Evolutionary conservation across 1,140 invertebrate genomes (phyloP).

Genomic region (Caenorhabditis briggsae): DNA sequence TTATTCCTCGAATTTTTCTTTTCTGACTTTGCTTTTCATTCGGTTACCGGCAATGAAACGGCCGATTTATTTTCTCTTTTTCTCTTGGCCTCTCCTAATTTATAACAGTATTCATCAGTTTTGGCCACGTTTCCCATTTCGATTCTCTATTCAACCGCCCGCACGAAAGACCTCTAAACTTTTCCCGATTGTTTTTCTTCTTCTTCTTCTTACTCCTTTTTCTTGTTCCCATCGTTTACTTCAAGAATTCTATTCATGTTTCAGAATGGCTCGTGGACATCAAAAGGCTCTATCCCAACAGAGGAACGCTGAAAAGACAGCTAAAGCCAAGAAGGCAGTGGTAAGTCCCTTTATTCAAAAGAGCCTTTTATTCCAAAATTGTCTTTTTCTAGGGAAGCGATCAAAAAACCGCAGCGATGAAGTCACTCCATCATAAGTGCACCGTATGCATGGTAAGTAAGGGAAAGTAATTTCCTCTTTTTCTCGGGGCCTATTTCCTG

Average conservation of each 20-base stretch:
- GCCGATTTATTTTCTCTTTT: too few relatives aligned
- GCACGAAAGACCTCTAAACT: background rate
- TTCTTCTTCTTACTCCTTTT: background rate
- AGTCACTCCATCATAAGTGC: constrained; percentile 91
- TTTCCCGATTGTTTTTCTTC: background rate
- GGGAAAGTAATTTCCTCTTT: constrained; percentile 25
- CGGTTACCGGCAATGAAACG: too few relatives aligned
- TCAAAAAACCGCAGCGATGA: constrained; percentile 95
- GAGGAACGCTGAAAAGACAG: constrained; percentile 32
- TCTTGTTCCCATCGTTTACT: background rate
- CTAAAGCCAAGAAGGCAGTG: constrained; percentile 35
- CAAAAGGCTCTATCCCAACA: constrained; percentile 45
- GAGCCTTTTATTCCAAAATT: too few relatives aligned
- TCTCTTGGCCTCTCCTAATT: background rate
- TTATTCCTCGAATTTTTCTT: background rate
- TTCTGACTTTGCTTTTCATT: too few relatives aligned
- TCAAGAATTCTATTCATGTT: background rate
- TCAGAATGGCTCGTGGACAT: constrained; percentile 37
- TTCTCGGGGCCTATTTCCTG: background rate
- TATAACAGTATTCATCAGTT: background rate
- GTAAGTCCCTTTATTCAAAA: background rate
- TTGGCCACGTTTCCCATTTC: background rate
- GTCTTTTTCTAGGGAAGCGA: constrained; percentile 84
- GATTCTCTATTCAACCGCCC: background rate
- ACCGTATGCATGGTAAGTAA: constrained; percentile 85